Base-by-base conservation (phyloP, 2,888 invertebrate species). In the Apocheima hispidaria region DNA sequence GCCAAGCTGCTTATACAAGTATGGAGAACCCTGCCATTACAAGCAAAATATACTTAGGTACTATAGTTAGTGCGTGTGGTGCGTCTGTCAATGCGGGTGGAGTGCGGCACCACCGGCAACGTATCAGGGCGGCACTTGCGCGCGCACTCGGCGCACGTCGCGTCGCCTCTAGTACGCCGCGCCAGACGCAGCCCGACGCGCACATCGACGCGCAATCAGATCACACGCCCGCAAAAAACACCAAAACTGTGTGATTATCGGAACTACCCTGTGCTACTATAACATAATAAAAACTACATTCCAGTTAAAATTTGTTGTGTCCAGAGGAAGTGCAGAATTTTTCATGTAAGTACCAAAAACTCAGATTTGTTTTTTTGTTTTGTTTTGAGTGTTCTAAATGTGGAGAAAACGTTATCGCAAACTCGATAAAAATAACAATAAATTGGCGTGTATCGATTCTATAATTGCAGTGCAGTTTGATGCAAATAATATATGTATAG, bases 171-270 rank as follows among this genome's bases (percentile, higher is more conserved):
- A 87, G 87, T 89, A 75, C 81, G 74, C 78, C 73, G 78, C 82
- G 75, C 78, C 73, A 79, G 78, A 70, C 79, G 76, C 71, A 77
- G 77, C 23, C 70, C 77, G 78, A 83, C 86, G 84, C 75, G 72
- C 78, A 76, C 86, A 86, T 88, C 83, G 90, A 88, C 86, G 83
- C 81, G 77, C 75, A 74, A 74, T 76, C 35, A 35, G 14, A 72
- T 73, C 73, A 72, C 71, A 71, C 83, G 78, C 79, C 77, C 78
- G 79, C 38, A 48, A 33, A 18, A 52, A 35, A 48, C 38, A 50
- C 28, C 21, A 30, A 53, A 54, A 63, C 49, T 43, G 52, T 59
- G 55, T 18, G 56, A 56, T 49, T 56, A 64, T 56, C 43, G 35
- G 33, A 54, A 49, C 38, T 21, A 20, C 44, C 21, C 46, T 51